These are phyloP conservation scores for Orcinus orca DNA, from an alignment of 2,113 vertebrate genomes.

Conservation along the genomic window DNA sequence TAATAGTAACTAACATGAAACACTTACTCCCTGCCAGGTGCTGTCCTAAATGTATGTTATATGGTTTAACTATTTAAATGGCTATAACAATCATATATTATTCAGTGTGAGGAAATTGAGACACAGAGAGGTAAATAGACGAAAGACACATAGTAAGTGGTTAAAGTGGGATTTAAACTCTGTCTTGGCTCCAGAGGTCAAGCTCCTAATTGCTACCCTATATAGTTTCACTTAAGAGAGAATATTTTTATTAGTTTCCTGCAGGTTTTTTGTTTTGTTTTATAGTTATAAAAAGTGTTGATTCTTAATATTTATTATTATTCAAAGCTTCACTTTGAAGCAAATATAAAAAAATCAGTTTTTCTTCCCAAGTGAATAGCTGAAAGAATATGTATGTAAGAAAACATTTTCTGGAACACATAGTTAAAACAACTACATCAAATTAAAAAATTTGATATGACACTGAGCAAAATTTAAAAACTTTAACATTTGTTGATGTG, in stretches of 20 bases:
- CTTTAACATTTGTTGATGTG: not conserved
- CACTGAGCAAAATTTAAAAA: not conserved
- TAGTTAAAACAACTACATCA: not conserved
- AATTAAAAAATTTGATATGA: not conserved
- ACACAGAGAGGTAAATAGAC: not conserved
- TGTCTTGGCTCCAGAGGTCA: not conserved
- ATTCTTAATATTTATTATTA: slow-evolving; percentile 29
- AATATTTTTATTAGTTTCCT: not conserved
- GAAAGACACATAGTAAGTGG: not conserved
- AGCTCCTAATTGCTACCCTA: not conserved
- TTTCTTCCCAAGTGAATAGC: not conserved
- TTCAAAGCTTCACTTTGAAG: not conserved
- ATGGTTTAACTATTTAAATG: not conserved
- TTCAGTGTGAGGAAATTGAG: not conserved
- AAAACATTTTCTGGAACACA: not conserved
- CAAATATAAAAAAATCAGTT: not conserved
- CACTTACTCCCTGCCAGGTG: not conserved
- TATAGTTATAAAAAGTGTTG: not conserved
- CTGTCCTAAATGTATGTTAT: not conserved
- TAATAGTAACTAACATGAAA: not conserved
- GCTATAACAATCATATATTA: not conserved
- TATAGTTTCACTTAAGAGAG: not conserved
- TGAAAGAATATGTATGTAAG: not conserved
- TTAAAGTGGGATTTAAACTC: not conserved
- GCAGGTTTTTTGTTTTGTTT: not conserved